Base-by-base conservation (phyloP, 2,888 invertebrate species). In the Chloromyia formosa region DNA sequence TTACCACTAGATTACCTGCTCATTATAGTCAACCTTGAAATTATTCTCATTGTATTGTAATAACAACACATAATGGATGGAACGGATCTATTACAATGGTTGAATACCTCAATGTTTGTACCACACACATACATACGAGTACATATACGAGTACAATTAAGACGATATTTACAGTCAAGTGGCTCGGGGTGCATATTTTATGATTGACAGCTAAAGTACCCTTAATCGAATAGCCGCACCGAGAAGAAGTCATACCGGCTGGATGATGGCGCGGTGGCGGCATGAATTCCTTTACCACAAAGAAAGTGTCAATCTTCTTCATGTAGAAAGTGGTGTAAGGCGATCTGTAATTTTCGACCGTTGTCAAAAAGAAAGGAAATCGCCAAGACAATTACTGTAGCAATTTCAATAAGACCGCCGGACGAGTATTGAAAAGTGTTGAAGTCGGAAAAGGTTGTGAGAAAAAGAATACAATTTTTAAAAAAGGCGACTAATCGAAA, bases 291-390 rank as follows among this genome's bases (percentile, higher is more conserved):
- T 35, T 16, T 12, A 58, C 62, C 53, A 76, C 75, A 76, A 76
- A 76, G 76, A 75, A 76, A 76, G 73, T 76, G 76, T 75, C 76
- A 76, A 76, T 76, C 76, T 76, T 76, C 73, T 35, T 76, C 76
- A 76, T 73, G 42, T 40, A 62, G 58, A 75, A 73, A 75, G 73
- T 76, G 74, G 74, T 49, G 49, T 58, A 74, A 74, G 66, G 66
- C 58, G 20, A 74, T 53, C 35, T 35, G 62, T 74, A 64, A 74
- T 64, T 73, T 73, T 18, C 3, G 73, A 73, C 73, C 71, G 71
- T 71, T 58, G 56, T 71, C 71, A 71, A 71, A 71, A 71, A 56
- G 56, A 71, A 58, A 71, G 71, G 69, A 69, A 71, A 66, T 66
- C 66, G 42, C 66, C 66, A 16, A 42, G 49, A 66, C 22, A 66